Base-by-base conservation (phyloP, 2,113 vertebrate genomes). In the Cacatua alba region DNA sequence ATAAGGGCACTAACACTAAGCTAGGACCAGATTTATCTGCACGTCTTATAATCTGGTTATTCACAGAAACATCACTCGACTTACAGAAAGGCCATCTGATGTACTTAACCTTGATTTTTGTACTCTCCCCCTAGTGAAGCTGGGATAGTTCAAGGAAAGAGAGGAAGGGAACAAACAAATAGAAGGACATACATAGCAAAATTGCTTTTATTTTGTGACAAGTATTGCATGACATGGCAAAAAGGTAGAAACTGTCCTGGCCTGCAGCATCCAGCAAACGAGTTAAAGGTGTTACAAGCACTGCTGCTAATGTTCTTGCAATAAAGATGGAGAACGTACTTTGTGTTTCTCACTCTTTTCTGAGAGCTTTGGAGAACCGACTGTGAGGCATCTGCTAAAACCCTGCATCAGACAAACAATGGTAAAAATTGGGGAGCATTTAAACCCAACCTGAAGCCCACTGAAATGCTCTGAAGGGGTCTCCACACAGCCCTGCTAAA, bases 401-500 rank as follows among this genome's bases (percentile, higher is more conserved):
- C n/a, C 25, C 25, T 65, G 24, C 55, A 67, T 81, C 18, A 41
- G 33, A 78, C 77, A 59, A 85, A 60, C 1, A 17, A 41, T 20
- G 1, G 33, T 46, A 52, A 67, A 76, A 75, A 53, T 16, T 23
- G 17, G 64, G 24, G 7, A 65, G 29, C 23, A n/a, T 51, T 63
- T 76, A 57, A 75, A 55, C 0, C 0, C 68, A 80, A 63, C 41
- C 37, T 44, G n/a, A 69, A 75, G 24, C 51, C 44, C 65, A 35
- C 33, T 44, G 35, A 80, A 84, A 60, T n/a, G 17, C 15, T 64
- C 11, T 0, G 0, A 28, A 53, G 14, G 10, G 18, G 21, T 46
- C 37, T 83, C 43, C 43, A 35, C 0, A 0, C 21, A 85, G 37
- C 18, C 35, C 33, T 60, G 24, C 5, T 65, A 39, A 33, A 78